A percentile compares a stretch with the other conserved stretches of the same genome.
Conservation (phyloP, 1,140 invertebrate genomes). For the Cataglyphis hispanica region DNA sequence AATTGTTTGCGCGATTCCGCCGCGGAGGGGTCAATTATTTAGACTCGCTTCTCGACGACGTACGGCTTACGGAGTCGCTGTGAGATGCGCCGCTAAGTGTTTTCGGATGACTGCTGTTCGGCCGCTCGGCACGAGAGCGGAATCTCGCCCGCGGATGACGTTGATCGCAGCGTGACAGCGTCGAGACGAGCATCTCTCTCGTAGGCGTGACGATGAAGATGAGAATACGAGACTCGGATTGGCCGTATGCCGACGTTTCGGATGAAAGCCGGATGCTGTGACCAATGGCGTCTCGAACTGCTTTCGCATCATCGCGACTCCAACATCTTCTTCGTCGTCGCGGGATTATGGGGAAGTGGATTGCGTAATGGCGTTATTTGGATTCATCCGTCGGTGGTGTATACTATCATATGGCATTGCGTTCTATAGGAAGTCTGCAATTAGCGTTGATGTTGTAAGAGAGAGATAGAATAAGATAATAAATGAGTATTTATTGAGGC, state of each 20-base stretch:
- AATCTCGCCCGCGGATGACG: conserved; percentile 46
- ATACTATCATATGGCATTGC: not conserved
- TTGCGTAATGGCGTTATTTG: conserved; percentile 60
- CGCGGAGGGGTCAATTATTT: conserved; percentile 75
- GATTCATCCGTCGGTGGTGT: not conserved
- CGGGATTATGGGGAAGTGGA: conserved; percentile 45
- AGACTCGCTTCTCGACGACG: conserved; percentile 55
- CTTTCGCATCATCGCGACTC: conserved; percentile 7
- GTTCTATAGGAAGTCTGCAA: not conserved
- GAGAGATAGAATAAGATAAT: not conserved
- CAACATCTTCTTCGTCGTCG: conserved; percentile 18
- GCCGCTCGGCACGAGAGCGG: conserved; percentile 43
- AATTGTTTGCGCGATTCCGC: conserved; percentile 70
- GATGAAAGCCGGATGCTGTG: not conserved
- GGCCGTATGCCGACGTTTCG: not conserved
- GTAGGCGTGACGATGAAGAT: conserved; percentile 27
- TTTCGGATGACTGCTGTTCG: conserved; percentile 74
- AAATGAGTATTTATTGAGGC: not conserved
- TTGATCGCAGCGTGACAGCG: conserved; percentile 42
- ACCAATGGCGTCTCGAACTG: conserved; percentile 43
- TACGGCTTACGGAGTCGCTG: conserved; percentile 45
- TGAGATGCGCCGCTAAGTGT: conserved; percentile 73
- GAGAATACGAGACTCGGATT: conserved; percentile 23
- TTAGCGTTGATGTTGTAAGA: not conserved
- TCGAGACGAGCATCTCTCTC: conserved; percentile 16